Evolutionary conservation across 2,888 invertebrate species (phyloP), one percentile per base, ranked within the genome.

Genomic region (Sinopyrophorus schimmeli): DNA sequence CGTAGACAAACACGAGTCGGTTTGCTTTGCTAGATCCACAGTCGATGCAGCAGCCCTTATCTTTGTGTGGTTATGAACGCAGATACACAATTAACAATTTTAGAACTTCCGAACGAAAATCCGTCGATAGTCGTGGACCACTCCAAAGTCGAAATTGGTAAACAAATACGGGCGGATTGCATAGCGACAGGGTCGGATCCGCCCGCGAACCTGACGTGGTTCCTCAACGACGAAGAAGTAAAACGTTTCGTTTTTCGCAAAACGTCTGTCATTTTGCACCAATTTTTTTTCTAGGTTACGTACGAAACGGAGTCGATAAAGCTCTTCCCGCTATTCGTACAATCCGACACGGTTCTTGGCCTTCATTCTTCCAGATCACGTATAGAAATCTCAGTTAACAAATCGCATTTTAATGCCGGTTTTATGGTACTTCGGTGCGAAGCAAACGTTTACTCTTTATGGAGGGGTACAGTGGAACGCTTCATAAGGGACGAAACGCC

Each of bases 151-250:
- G 73, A 74, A 57, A 68, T 73, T 41, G 75, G 74, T 15, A 75
- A 74, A 59, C 69, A 63, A 57, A 67, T 76, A 34, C 60, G 60
- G 20, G 75, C 74, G 5, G 70, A 72, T 51, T 77, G 77, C 62
- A 68, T 65, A n/a, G 69, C 74, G 6, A 64, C 69, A 5, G 66
- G 68, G 18, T 74, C 74, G 2, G 69, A 69, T 59, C 76, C 75
- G 1, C 62, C 73, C 1, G 72, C 75, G 10, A 76, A 76, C 60
- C 62, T 76, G 50, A 75, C 75, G 20, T 76, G 76, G 75, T 74
- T 67, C 57, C 71, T 76, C 54, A 76, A 76, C 57, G 69, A 70
- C 24, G 66, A 72, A 53, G 62, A 70, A 68, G 76, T 75, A 61
- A 68, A n/a, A n/a, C n/a, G n/a, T n/a, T n/a, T n/a, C n/a, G n/a